phyloP scores from a whole-genome alignment of 1,140 invertebrate genomes.

The Drosophila serrata region DNA sequence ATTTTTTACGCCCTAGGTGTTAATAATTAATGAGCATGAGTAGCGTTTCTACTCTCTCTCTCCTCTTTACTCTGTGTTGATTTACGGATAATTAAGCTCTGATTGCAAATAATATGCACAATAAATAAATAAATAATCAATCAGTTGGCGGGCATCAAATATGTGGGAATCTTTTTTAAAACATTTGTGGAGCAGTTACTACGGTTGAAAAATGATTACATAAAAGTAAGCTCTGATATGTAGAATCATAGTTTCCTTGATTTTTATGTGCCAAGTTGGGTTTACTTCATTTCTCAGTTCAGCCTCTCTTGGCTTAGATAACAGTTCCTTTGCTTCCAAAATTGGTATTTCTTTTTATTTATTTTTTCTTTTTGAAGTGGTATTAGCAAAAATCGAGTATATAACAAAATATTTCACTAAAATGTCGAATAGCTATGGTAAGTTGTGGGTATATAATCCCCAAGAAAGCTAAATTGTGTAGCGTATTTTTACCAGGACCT shows the following conservation, averaged over 20 bases:
- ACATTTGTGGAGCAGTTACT: not conserved
- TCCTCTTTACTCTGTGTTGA: constrained; percentile 9
- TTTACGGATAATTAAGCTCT: constrained; percentile 54
- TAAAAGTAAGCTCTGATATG: too few species aligned
- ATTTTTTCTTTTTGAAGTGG: not conserved
- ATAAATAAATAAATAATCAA: constrained; percentile 71
- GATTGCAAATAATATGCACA: constrained; percentile 36
- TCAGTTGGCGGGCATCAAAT: constrained; percentile 14
- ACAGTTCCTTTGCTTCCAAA: not conserved
- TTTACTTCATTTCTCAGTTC: not conserved
- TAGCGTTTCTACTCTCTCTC: constrained; percentile 9
- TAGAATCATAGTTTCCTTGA: not conserved
- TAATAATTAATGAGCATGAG: constrained; percentile 68
- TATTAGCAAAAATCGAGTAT: not conserved
- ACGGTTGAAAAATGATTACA: too few species aligned
- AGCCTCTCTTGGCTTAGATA: constrained; percentile 4
- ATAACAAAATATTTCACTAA: not conserved
- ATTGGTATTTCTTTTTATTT: not conserved
- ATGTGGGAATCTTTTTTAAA: not conserved
- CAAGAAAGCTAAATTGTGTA: not conserved
- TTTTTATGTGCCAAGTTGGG: not conserved
- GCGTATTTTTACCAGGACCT: constrained; percentile 16
- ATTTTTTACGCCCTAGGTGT: constrained; percentile 74
- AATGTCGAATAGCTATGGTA: constrained; percentile 26
- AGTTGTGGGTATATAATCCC: not conserved